Conservation (phyloP, 2,888 invertebrate species). For the Clitarchus hookeri region DNA sequence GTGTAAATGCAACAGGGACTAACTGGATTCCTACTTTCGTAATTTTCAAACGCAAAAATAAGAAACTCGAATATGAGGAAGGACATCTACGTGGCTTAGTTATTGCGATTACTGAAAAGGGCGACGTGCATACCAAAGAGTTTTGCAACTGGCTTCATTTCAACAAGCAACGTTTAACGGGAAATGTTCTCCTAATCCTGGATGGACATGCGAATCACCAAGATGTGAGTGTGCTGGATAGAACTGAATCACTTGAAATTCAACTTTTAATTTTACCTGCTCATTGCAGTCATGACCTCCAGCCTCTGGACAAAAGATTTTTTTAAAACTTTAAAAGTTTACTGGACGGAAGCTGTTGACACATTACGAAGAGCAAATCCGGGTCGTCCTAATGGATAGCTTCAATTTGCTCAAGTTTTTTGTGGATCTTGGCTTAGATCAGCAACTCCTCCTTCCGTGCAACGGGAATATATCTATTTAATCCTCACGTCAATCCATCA, state of each 20-base stretch:
- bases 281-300: too few species aligned
- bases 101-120: background rate
- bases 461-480: background rate
- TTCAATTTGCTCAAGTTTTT: background rate
- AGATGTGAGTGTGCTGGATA: too few species aligned
- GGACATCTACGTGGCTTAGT: background rate
- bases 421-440: background rate
- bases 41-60: conserved; percentile 10
- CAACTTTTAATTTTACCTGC: too few species aligned
- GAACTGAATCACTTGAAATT: too few species aligned
- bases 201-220: too few species aligned
- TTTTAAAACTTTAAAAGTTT: background rate
- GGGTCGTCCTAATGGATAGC: background rate
- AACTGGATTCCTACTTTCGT: background rate
- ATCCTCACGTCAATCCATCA: background rate
- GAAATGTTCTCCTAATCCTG: too few species aligned
- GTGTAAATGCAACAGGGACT: background rate
- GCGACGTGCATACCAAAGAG: background rate
- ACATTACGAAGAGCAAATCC: background rate
- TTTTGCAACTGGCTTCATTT: background rate
- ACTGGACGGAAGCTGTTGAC: background rate
- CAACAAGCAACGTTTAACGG: background rate
- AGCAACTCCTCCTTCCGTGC: background rate
- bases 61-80: background rate
- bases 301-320: too few species aligned